phyloP scores from a whole-genome alignment of 2,113 vertebrate species.

The Rhodinocichla rosea region DNA sequence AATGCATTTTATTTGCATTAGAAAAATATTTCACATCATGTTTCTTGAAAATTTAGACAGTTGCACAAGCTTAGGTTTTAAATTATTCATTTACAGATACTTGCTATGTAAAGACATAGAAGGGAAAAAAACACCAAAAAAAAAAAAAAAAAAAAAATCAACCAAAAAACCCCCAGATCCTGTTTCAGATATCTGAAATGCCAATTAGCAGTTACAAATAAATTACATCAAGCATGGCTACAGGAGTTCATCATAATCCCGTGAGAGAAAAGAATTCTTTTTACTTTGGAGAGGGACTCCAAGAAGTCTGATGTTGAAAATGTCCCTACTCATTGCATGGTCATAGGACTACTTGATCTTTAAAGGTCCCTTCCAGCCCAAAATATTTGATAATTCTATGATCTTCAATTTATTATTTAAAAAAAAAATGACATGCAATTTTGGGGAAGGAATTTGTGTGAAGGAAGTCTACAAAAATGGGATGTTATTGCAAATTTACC shows the following conservation, averaged over 20 bases:
- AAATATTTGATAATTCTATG: not conserved
- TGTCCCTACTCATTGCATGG: not conserved
- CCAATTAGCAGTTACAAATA: not conserved
- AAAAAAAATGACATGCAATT: not conserved
- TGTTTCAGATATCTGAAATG: not conserved
- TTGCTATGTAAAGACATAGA: not conserved
- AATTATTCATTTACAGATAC: conserved; percentile 4
- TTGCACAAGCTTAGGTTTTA: not conserved
- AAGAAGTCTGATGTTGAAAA: not conserved
- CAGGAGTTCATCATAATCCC: not conserved
- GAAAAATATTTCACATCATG: not conserved
- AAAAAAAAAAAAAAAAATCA: rapidly evolving
- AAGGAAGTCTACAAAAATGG: not conserved
- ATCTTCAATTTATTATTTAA: not conserved
- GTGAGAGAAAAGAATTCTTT: not conserved
- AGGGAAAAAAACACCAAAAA: rapidly evolving
- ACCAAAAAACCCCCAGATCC: rapidly evolving
- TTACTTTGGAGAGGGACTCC: not conserved
- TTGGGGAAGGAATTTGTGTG: not conserved
- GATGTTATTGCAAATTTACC: not conserved
- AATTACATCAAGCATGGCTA: not conserved
- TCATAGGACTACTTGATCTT: not conserved
- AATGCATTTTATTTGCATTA: not conserved
- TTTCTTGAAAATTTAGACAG: not conserved
- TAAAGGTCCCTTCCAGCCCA: not conserved